phyloP scores from a whole-genome alignment of 2,888 invertebrate genomes.

The Papilio gigon region DNA sequence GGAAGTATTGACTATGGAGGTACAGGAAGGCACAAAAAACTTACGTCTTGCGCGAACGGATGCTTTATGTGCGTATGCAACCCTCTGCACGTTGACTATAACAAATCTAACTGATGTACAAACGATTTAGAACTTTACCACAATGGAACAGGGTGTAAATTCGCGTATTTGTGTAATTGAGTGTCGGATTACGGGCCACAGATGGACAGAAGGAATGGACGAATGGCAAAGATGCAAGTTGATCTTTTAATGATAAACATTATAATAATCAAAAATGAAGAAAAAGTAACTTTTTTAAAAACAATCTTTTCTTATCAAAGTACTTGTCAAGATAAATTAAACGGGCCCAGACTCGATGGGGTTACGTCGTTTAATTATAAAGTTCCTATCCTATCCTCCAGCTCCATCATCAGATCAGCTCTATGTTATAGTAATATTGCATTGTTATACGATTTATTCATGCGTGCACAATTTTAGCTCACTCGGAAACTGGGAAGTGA shows the following conservation, averaged over 20 bases:
- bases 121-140: neutral
- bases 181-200: conserved; percentile 38
- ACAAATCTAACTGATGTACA: neutral
- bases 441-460: too few relatives aligned
- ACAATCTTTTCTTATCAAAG: too few relatives aligned
- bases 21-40: conserved; percentile 36
- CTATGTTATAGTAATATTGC: too few relatives aligned
- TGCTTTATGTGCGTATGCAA: conserved; percentile 32
- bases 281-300: too few relatives aligned
- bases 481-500: too few relatives aligned
- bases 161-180: neutral
- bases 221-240: conserved; percentile 20
- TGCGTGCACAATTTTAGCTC: too few relatives aligned
- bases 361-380: too few relatives aligned
- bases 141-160: neutral
- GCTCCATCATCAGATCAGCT: too few relatives aligned
- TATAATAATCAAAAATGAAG: too few relatives aligned
- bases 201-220: conserved; percentile 33
- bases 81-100: conserved; percentile 5
- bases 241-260: neutral
- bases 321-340: too few relatives aligned
- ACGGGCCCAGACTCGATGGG: too few relatives aligned
- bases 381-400: too few relatives aligned
- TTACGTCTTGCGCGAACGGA: conserved; percentile 27
- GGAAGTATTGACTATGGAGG: conserved; percentile 21